phyloP scores from a whole-genome alignment of 2,888 invertebrate species.

The Eudasyphora cyanicolor region DNA sequence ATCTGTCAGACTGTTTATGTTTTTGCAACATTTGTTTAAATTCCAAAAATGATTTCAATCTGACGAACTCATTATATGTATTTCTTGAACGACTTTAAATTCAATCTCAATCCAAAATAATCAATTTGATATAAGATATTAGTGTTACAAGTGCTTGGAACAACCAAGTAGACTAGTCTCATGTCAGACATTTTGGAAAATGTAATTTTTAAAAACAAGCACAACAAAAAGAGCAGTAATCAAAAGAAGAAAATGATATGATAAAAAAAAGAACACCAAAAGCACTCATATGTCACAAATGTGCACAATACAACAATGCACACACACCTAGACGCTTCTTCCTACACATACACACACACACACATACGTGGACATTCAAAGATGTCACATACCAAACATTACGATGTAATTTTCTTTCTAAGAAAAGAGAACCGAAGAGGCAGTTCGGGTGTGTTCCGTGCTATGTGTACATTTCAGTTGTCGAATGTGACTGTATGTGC shows the following conservation, averaged over 20 bases:
- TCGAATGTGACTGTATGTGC: background rate
- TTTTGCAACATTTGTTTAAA: too few species aligned
- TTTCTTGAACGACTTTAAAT: too few species aligned
- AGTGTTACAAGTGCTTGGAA: background rate
- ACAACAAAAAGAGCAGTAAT: background rate
- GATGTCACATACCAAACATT: constrained; percentile 33
- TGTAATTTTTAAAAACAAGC: too few species aligned
- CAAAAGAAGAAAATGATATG: background rate
- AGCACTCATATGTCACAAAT: background rate
- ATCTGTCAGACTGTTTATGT: too few species aligned
- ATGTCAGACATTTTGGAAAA: background rate
- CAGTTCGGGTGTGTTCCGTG: background rate
- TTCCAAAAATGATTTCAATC: too few species aligned
- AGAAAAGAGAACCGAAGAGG: too few species aligned
- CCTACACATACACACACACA: background rate
- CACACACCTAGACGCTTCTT: background rate
- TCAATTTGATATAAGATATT: background rate
- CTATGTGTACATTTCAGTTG: background rate
- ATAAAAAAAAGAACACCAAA: constrained; percentile 12
- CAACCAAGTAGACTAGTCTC: background rate
- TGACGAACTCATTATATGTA: too few species aligned
- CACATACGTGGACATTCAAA: background rate
- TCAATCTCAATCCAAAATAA: background rate
- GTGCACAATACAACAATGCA: background rate
- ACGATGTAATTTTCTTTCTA: constrained; percentile 28